phyloP scores from a whole-genome alignment of 2,888 invertebrate species.

The Adelphocoris suturalis region DNA sequence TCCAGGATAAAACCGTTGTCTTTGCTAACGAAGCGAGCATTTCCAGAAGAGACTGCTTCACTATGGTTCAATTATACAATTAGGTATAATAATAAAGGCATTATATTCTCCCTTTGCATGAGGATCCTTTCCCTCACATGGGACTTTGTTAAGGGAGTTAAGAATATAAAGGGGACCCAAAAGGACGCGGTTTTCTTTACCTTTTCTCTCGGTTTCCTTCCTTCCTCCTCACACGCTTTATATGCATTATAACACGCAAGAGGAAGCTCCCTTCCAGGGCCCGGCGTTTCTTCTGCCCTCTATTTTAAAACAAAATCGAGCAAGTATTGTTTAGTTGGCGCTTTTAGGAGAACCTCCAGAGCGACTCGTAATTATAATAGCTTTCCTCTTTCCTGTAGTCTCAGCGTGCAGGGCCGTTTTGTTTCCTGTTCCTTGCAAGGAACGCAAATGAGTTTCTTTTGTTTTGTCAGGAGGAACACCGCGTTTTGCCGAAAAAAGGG shows the following conservation, averaged over 20 bases:
- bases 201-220: conserved; percentile 25
- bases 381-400: conserved; percentile 4
- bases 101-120: conserved; percentile 50
- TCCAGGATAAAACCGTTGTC: conserved; percentile 40
- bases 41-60: conserved; percentile 18
- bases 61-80: conserved; percentile 57
- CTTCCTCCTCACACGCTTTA: conserved; percentile 53
- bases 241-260: conserved; percentile 56
- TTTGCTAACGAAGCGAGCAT: conserved; percentile 56
- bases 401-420: conserved; percentile 3
- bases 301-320: conserved; percentile 36
- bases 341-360: conserved; percentile 34
- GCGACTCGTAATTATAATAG: conserved; percentile 30
- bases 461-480: not conserved
- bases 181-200: conserved; percentile 48
- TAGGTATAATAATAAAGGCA: conserved; percentile 29
- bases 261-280: conserved; percentile 25
- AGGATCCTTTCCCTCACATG: not conserved
- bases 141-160: conserved; percentile 38
- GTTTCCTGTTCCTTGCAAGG: conserved; percentile 37
- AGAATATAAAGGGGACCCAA: conserved; percentile 54
- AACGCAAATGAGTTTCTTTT: conserved; percentile 38
- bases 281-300: conserved; percentile 12
- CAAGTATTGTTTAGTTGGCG: conserved; percentile 16
- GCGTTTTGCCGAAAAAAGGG: not conserved